Evolutionary conservation across 2,113 vertebrate species (phyloP).

Genomic region (Mus spicilegus): DNA sequence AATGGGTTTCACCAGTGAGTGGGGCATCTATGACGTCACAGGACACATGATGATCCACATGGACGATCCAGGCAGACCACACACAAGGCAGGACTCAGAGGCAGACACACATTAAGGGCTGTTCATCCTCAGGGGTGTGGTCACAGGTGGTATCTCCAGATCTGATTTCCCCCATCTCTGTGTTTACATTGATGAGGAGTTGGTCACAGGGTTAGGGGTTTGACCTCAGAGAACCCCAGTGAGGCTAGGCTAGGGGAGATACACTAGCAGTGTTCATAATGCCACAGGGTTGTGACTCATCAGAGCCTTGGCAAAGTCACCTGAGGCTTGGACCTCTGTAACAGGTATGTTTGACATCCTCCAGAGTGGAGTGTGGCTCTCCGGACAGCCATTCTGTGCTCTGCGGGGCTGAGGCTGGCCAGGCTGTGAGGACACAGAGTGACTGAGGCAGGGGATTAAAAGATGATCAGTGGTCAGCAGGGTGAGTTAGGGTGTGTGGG

Average conservation of each 20-base stretch:
- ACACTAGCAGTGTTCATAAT: neutral
- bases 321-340: neutral
- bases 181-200: neutral
- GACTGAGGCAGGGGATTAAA: neutral
- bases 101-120: accelerated
- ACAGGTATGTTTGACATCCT: neutral
- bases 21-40: neutral
- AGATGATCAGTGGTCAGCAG: neutral
- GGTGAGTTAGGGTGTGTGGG: neutral
- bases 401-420: neutral
- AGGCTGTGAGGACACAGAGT: neutral
- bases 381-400: neutral
- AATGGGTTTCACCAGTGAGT: neutral
- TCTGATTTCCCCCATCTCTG: neutral
- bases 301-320: accelerated
- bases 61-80: accelerated
- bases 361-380: no score
- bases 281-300: accelerated
- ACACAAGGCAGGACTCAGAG: neutral
- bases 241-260: neutral
- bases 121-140: no score
- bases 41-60: neutral
- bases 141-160: neutral
- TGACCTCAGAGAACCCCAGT: neutral
- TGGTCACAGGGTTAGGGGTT: neutral